These are phyloP conservation scores for Columbina picui DNA, from an alignment of 2,113 vertebrate species.

Conservation along the genomic window DNA sequence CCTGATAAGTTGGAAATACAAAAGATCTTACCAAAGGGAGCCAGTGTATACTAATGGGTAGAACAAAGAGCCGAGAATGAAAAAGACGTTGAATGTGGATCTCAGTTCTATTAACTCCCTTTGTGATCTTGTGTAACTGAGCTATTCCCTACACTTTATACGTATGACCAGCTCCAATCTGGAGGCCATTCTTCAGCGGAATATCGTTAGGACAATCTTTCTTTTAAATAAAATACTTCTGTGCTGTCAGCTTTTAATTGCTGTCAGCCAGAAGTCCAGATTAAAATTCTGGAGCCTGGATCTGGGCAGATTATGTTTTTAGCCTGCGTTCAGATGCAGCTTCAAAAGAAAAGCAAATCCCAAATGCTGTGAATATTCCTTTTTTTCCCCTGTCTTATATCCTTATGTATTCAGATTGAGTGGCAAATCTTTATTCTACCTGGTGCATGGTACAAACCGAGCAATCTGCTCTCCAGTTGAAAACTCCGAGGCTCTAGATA, in stretches of 20 bases:
- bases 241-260: conserved; percentile 49
- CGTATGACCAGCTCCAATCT: conserved; percentile 30
- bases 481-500: not conserved
- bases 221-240: conserved; percentile 39
- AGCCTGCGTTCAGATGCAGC: conserved; percentile 2
- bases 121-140: conserved; percentile 55
- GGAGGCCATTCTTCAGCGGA: conserved; percentile 9
- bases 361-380: not conserved
- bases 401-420: not conserved
- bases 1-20: conserved; percentile 69
- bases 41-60: conserved; percentile 66
- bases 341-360: conserved; percentile 53
- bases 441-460: not conserved
- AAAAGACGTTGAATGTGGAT: conserved; percentile 36
- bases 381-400: not conserved
- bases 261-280: conserved; percentile 53
- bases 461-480: not conserved
- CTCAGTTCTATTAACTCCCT: conserved; percentile 55
- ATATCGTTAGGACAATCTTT: conserved; percentile 40
- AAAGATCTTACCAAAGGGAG: conserved; percentile 67
- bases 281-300: conserved; percentile 49
- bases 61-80: conserved; percentile 62
- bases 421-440: conserved; percentile 30
- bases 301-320: conserved; percentile 45
- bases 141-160: conserved; percentile 16